phyloP scores from a whole-genome alignment of 2,888 invertebrate species.

The Dichetophora obliterata region DNA sequence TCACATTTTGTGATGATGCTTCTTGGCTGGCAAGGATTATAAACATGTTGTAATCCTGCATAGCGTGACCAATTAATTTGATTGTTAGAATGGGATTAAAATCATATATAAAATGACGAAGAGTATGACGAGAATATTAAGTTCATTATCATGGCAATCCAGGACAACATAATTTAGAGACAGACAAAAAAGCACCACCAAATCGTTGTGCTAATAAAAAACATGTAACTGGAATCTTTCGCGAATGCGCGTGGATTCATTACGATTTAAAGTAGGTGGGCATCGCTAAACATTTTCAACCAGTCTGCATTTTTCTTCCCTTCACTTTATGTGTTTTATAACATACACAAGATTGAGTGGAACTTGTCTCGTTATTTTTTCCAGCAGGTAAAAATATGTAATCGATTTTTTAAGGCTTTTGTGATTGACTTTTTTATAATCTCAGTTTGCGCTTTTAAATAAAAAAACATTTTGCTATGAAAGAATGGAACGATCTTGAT shows the following conservation, averaged over 20 bases:
- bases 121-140: slow-evolving; percentile 66
- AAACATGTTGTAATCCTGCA: slow-evolving; percentile 58
- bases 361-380: no score
- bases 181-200: neutral
- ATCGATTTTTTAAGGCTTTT: no score
- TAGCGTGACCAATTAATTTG: slow-evolving; percentile 70
- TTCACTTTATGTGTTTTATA: no score
- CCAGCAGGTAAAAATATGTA: no score
- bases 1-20: neutral
- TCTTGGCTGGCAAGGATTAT: neutral
- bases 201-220: neutral
- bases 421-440: no score
- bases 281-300: no score
- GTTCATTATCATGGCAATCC: slow-evolving; percentile 41
- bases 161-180: neutral
- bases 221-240: neutral
- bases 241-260: neutral
- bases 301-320: no score
- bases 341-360: no score
- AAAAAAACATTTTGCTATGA: no score
- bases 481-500: no score
- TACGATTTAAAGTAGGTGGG: no score
- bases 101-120: slow-evolving; percentile 61
- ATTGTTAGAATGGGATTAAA: slow-evolving; percentile 69
- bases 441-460: no score